These are phyloP conservation scores for Gymnoscopelus microlampas DNA, from an alignment of 2,797 vertebrate genomes.

Conservation along the genomic window DNA sequence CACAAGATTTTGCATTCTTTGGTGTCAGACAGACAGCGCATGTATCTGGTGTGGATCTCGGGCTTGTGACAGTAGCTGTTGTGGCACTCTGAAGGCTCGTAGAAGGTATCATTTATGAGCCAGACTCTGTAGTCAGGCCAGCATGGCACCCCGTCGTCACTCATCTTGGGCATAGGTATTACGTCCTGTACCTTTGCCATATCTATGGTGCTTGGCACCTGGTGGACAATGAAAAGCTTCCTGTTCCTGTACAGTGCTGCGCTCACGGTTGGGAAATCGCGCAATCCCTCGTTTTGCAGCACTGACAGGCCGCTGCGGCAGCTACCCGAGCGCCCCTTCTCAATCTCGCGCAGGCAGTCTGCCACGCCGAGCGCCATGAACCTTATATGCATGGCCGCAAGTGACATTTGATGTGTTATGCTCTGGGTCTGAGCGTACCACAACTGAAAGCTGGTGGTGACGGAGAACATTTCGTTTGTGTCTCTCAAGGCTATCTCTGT, in stretches of 20 bases:
- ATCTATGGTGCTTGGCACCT: background rate
- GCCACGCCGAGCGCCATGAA: conserved; percentile 36
- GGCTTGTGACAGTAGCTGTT: conserved; percentile 23
- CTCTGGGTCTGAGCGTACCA: conserved; percentile 46
- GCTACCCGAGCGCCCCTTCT: background rate
- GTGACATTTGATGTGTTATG: conserved; percentile 29
- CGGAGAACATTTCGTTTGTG: conserved; percentile 22
- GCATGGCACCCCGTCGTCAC: conserved; percentile 25
- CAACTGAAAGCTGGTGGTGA: conserved; percentile 36
- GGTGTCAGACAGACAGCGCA: background rate
- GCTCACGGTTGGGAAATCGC: conserved; percentile 10
- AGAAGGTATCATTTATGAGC: conserved; percentile 9
- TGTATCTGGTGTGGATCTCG: background rate
- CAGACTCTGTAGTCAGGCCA: conserved; percentile 45
- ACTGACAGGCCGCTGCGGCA: conserved; percentile 24
- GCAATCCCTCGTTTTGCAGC: background rate
- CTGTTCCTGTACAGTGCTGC: conserved; percentile 35
- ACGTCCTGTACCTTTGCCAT: conserved; percentile 6
- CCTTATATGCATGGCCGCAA: conserved; percentile 32
- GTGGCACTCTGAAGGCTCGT: conserved; percentile 26
- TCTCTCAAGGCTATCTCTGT: background rate
- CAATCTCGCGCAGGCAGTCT: conserved; percentile 28
- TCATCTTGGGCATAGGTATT: conserved; percentile 36
- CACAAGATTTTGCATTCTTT: conserved; percentile 27
- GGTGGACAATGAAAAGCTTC: conserved; percentile 39